These are phyloP conservation scores for Ameiurus melas DNA, from an alignment of 2,113 vertebrate genomes.

Conservation along the genomic window DNA sequence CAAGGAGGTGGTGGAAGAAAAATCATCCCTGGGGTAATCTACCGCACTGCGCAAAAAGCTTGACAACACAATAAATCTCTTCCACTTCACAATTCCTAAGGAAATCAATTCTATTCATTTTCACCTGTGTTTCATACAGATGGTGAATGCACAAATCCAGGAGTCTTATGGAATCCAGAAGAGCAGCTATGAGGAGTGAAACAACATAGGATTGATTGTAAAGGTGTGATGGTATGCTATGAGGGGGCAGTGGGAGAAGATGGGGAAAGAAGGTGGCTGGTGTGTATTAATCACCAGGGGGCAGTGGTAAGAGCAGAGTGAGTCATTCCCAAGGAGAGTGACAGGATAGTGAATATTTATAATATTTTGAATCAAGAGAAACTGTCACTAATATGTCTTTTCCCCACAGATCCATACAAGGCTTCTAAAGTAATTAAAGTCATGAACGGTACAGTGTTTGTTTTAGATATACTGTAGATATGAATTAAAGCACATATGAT, in stretches of 20 bases:
- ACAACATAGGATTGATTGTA: conserved; percentile 20
- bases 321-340: conserved; percentile 32
- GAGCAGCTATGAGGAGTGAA: neutral
- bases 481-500: neutral
- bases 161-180: conserved; percentile 7
- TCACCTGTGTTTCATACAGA: conserved; percentile 48
- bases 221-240: conserved; percentile 24
- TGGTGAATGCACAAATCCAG: conserved; percentile 45
- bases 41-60: conserved; percentile 71
- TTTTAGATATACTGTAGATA: neutral
- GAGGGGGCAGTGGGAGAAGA: conserved; percentile 1
- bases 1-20: conserved; percentile 58
- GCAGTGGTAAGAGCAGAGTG: conserved; percentile 42
- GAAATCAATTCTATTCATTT: conserved; percentile 62
- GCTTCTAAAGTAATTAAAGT: neutral
- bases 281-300: conserved; percentile 46
- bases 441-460: neutral
- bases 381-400: neutral
- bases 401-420: neutral
- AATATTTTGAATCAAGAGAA: neutral
- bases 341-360: neutral
- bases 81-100: conserved; percentile 58
- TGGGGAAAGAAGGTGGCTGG: neutral
- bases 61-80: conserved; percentile 64
- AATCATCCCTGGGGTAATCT: conserved; percentile 68